Percentiles rank a stretch among this genome's conserved stretches.
Evolutionary conservation across 23 tunicate genomes (phyloP).

Genomic region (Phallusia fumigata): DNA sequence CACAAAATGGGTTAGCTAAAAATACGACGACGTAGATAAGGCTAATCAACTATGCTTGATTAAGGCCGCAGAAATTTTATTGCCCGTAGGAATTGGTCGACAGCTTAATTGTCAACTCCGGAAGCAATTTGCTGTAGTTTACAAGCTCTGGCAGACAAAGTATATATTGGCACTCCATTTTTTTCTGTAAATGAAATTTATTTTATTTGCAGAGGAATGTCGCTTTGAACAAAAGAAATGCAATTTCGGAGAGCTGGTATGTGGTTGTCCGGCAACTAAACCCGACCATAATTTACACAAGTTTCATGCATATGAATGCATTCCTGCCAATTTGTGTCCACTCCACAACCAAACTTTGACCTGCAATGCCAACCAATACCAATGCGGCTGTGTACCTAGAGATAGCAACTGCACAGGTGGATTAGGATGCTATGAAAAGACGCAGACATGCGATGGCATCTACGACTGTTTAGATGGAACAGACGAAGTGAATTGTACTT

Average conservation of each 20-base stretch:
- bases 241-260: background rate
- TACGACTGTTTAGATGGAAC: conserved; percentile 5
- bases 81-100: too few relatives aligned
- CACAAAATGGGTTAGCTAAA: too few relatives aligned
- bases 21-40: too few relatives aligned
- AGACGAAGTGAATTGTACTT: conserved; percentile 8
- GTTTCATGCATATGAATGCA: background rate
- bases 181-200: background rate
- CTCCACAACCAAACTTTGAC: background rate
- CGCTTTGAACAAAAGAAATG: background rate
- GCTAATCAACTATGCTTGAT: too few relatives aligned
- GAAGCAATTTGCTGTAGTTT: too few relatives aligned
- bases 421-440: background rate
- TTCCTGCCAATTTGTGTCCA: background rate
- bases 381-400: background rate
- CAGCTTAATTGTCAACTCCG: too few relatives aligned
- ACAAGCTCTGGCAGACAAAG: too few relatives aligned
- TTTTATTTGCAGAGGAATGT: background rate
- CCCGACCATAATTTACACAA: background rate
- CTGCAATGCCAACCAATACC: background rate
- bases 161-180: too few relatives aligned
- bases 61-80: too few relatives aligned
- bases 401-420: background rate
- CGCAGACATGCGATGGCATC: background rate
- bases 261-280: background rate